Percentiles rank a stretch among this genome's conserved stretches.
phyloP scores from a whole-genome alignment of 2,797 vertebrate genomes.

The Halcyon chelicuti region DNA sequence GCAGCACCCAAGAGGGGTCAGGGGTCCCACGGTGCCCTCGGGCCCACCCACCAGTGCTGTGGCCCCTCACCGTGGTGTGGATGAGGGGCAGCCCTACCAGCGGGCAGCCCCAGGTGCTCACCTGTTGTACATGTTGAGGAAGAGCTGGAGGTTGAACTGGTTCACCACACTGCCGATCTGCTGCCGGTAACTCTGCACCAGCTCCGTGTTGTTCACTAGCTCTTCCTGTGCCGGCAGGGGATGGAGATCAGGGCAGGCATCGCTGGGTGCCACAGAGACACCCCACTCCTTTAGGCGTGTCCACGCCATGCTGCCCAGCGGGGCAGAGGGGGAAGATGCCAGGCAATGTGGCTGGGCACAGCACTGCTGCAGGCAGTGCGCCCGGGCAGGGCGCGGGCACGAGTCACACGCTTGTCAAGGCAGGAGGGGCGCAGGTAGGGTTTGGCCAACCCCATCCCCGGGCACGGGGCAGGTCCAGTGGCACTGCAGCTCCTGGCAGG shows the following conservation, averaged over 20 bases:
- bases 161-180: constrained; percentile 93
- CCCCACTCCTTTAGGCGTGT: not conserved
- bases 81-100: not conserved
- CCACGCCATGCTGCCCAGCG: rapidly evolving
- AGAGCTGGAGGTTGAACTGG: constrained; percentile 97
- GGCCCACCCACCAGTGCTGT: not conserved
- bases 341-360: not conserved
- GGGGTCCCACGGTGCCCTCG: not conserved
- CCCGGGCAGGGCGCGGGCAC: rapidly evolving
- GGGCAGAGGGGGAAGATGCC: not conserved
- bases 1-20: not conserved
- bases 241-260: not conserved
- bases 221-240: constrained; percentile 85
- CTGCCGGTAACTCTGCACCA: constrained; percentile 95
- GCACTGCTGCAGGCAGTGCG: not conserved
- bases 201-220: constrained; percentile 92
- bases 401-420: rapidly evolving
- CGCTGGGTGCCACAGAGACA: rapidly evolving
- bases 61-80: rapidly evolving
- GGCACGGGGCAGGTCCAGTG: not conserved
- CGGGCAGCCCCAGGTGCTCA: constrained; percentile 19
- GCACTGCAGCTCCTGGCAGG: not conserved
- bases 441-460: not conserved
- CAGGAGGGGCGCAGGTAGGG: not conserved
- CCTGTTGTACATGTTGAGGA: constrained; percentile 99